phyloP scores from a whole-genome alignment of 2,113 vertebrate species.

The Crypturellus undulatus region DNA sequence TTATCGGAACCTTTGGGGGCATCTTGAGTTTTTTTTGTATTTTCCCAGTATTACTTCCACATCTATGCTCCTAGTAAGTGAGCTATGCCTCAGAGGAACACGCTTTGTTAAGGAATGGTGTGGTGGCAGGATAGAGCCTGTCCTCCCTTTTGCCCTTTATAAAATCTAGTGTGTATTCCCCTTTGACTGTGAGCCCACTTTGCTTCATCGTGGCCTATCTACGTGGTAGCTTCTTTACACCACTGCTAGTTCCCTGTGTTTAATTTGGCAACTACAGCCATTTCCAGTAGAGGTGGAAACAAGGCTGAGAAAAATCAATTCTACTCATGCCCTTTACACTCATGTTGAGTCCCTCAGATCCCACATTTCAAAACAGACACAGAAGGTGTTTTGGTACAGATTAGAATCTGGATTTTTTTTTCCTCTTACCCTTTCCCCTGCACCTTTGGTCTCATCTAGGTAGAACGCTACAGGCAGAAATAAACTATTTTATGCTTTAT shows the following conservation, averaged over 20 bases:
- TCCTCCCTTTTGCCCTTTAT: not conserved
- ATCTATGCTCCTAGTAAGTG: slow-evolving; percentile 3
- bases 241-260: not conserved
- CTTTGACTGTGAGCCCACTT: not conserved
- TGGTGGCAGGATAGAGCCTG: not conserved
- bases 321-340: not conserved
- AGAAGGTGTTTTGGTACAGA: not conserved
- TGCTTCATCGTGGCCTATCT: not conserved
- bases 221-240: not conserved
- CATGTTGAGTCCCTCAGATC: not conserved
- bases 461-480: not conserved
- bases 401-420: not conserved
- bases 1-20: slow-evolving; percentile 19
- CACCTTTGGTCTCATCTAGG: not conserved
- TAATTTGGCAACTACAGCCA: not conserved
- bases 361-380: not conserved
- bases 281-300: not conserved
- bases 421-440: not conserved
- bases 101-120: not conserved
- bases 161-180: not conserved
- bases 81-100: not conserved
- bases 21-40: not conserved
- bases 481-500: not conserved
- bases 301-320: not conserved
- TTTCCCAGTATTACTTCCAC: not conserved